Percentiles rank a stretch among this genome's conserved stretches.
Evolutionary conservation across 2,888 invertebrate genomes (phyloP).

Genomic region (Mythimna vitellina): DNA sequence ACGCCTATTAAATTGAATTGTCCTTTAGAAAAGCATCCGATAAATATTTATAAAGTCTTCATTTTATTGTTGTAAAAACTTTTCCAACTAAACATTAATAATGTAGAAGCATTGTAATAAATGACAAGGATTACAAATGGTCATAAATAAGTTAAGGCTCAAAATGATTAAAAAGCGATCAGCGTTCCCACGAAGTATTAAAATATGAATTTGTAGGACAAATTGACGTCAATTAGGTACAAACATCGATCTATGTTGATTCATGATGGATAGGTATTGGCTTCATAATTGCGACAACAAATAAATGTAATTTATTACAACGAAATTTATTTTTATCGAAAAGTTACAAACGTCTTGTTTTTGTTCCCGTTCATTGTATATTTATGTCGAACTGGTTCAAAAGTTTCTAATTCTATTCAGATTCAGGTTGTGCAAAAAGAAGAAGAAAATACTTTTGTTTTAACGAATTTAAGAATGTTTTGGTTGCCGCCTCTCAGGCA

Average conservation of each 20-base stretch:
- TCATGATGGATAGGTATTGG: slow-evolving; percentile 12
- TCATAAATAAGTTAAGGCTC: slow-evolving; percentile 29
- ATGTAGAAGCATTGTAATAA: slow-evolving; percentile 35
- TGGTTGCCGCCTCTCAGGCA: slow-evolving; percentile 25
- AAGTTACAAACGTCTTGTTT: slow-evolving; percentile 31
- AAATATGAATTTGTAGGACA: slow-evolving; percentile 41
- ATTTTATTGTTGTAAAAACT: slow-evolving; percentile 18
- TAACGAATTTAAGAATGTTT: slow-evolving; percentile 37
- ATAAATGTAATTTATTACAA: slow-evolving; percentile 42
- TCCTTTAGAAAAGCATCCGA: slow-evolving; percentile 14
- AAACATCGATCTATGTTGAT: slow-evolving; percentile 32
- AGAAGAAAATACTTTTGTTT: slow-evolving; percentile 16
- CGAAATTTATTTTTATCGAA: slow-evolving; percentile 28
- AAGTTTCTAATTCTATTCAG: slow-evolving; percentile 19
- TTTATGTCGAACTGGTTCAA: slow-evolving; percentile 28
- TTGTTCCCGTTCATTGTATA: slow-evolving; percentile 24
- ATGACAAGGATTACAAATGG: slow-evolving; percentile 42
- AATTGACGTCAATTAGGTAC: slow-evolving; percentile 21
- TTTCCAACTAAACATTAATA: slow-evolving; percentile 41
- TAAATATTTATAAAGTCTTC: slow-evolving; percentile 18
- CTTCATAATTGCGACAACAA: slow-evolving; percentile 26
- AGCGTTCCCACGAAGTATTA: slow-evolving; percentile 21
- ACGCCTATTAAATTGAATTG: slow-evolving; percentile 27
- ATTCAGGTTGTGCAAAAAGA: slow-evolving; percentile 5
- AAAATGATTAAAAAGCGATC: slow-evolving; percentile 59